These are phyloP conservation scores for Brachyhypopomus occidentalis DNA, from an alignment of 2,113 vertebrate species.

Conservation along the genomic window DNA sequence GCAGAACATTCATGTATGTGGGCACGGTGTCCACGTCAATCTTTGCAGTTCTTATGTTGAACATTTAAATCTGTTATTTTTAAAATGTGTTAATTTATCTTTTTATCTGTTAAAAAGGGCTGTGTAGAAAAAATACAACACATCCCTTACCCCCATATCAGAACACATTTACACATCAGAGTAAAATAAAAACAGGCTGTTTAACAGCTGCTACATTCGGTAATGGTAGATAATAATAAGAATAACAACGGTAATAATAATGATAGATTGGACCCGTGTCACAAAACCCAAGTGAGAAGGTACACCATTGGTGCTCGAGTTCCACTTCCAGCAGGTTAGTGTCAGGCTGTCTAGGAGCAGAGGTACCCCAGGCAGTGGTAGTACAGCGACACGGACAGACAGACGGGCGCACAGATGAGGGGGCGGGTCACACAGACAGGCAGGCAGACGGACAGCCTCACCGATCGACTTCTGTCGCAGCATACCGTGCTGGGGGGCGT, in stretches of 20 bases:
- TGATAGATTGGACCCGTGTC: background rate
- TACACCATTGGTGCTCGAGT: background rate
- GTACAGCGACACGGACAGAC: slow-evolving; percentile 63
- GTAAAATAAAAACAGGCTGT: no score
- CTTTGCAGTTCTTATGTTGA: background rate
- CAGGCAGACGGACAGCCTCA: slow-evolving; percentile 78
- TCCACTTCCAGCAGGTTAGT: background rate
- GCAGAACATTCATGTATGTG: no score
- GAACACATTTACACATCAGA: no score
- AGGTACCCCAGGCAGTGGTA: slow-evolving; percentile 59
- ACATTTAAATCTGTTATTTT: no score
- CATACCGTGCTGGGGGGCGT: slow-evolving; percentile 82
- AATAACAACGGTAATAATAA: no score
- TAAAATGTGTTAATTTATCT: no score
- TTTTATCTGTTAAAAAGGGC: no score
- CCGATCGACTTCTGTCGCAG: slow-evolving; percentile 91
- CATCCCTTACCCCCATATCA: no score
- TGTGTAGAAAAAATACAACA: no score
- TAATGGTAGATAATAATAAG: no score
- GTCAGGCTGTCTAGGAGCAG: slow-evolving; percentile 56
- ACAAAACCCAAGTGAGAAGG: slow-evolving; percentile 4
- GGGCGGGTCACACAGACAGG: slow-evolving; percentile 63
- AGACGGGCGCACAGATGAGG: slow-evolving; percentile 67
- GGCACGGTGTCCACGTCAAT: background rate
- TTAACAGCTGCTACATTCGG: no score